These are phyloP conservation scores for Aphodius granarius DNA, from an alignment of 2,888 invertebrate species.

Conservation along the genomic window DNA sequence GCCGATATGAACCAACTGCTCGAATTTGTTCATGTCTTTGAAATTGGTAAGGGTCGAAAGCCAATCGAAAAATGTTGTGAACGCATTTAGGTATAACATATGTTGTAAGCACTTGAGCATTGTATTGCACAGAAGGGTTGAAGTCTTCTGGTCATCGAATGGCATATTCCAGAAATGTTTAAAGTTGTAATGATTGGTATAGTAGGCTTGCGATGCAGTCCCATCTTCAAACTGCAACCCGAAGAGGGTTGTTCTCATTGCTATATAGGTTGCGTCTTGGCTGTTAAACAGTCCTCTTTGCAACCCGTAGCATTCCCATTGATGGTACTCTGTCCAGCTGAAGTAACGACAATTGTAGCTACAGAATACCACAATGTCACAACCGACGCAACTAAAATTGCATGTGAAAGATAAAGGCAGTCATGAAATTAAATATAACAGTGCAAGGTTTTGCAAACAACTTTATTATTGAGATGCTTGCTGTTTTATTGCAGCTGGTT, in stretches of 20 bases:
- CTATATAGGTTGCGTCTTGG: slow-evolving; percentile 33
- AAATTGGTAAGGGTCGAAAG: slow-evolving; percentile 16
- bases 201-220: slow-evolving; percentile 22
- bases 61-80: slow-evolving; percentile 35
- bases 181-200: slow-evolving; percentile 27
- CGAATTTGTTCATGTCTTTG: slow-evolving; percentile 22
- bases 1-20: slow-evolving; percentile 32
- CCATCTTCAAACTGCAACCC: slow-evolving; percentile 34
- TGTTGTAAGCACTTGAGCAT: slow-evolving; percentile 30
- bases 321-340: slow-evolving; percentile 36
- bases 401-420: neutral
- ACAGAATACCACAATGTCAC: slow-evolving; percentile 39
- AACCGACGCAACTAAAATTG: slow-evolving; percentile 35
- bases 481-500: no score
- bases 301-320: slow-evolving; percentile 40
- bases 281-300: slow-evolving; percentile 40
- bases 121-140: neutral
- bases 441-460: neutral
- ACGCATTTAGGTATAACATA: slow-evolving; percentile 35
- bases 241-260: slow-evolving; percentile 39
- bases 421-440: neutral
- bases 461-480: neutral
- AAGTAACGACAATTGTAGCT: slow-evolving; percentile 30
- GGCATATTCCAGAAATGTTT: slow-evolving; percentile 30
- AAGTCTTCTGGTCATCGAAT: slow-evolving; percentile 28